Conservation (phyloP, 2,888 invertebrate species). For the Digitonthophagus gazella region DNA sequence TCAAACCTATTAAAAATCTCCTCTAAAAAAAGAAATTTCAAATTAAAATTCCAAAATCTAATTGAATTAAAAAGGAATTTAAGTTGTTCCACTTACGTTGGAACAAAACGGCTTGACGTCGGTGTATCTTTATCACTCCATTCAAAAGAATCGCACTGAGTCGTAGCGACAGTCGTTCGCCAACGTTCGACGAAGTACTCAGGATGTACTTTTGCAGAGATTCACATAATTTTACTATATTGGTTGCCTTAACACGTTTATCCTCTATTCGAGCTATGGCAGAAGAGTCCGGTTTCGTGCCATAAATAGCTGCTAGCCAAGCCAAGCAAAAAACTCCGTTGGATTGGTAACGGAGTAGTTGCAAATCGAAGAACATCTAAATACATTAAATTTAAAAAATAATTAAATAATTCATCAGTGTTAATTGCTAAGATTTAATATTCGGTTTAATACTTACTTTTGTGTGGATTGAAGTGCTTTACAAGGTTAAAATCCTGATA, state of each 20-base stretch:
- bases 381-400: too few species aligned
- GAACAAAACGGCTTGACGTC: not conserved
- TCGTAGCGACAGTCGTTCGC: not conserved
- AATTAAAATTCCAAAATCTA: too few species aligned
- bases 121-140: not conserved
- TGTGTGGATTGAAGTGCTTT: too few species aligned
- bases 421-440: too few species aligned
- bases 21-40: too few species aligned
- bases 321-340: not conserved
- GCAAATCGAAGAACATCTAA: not conserved
- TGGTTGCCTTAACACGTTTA: not conserved
- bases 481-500: too few species aligned
- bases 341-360: not conserved
- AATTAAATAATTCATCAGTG: too few species aligned
- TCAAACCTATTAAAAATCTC: too few species aligned
- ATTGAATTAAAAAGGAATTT: not conserved
- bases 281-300: not conserved
- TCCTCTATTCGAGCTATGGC: not conserved
- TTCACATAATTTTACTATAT: not conserved
- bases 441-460: too few species aligned
- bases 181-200: not conserved
- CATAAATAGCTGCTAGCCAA: not conserved
- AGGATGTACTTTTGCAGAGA: not conserved
- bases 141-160: not conserved
- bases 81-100: not conserved